phyloP scores from a whole-genome alignment of 2,113 vertebrate species.

The Oreocharis arfaki region DNA sequence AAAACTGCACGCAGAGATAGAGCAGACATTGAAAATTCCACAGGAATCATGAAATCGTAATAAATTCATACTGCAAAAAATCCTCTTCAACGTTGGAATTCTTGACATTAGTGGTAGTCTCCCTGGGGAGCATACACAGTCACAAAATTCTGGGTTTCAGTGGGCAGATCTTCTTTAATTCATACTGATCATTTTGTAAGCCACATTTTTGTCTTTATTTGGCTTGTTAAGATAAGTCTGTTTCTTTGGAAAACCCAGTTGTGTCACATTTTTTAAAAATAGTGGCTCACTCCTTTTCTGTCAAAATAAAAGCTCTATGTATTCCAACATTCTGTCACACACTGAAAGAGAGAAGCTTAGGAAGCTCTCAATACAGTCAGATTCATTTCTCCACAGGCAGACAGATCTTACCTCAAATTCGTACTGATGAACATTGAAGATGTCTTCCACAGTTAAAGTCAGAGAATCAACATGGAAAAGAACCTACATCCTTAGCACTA shows the following conservation, averaged over 20 bases:
- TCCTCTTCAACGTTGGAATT: not conserved
- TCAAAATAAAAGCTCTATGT: not conserved
- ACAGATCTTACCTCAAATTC: not conserved
- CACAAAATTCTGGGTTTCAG: not conserved
- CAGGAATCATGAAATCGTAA: not conserved
- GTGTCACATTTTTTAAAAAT: not conserved
- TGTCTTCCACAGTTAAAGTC: not conserved
- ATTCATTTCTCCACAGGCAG: not conserved
- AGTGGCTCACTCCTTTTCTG: not conserved
- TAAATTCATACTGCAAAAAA: not conserved
- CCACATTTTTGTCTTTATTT: not conserved
- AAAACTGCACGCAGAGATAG: not conserved
- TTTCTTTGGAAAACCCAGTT: not conserved
- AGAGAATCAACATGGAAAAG: not conserved
- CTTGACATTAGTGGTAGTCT: not conserved
- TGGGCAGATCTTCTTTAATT: not conserved
- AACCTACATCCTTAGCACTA: not conserved
- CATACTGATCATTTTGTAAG: not conserved
- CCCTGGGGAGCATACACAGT: not conserved
- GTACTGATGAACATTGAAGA: not conserved
- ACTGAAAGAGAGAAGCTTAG: not conserved
- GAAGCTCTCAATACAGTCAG: not conserved
- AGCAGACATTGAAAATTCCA: slow-evolving; percentile 5
- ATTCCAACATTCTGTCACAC: not conserved
- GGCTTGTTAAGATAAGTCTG: not conserved